phyloP scores from a whole-genome alignment of 2,888 invertebrate genomes.

The Lochmaea crataegi region DNA sequence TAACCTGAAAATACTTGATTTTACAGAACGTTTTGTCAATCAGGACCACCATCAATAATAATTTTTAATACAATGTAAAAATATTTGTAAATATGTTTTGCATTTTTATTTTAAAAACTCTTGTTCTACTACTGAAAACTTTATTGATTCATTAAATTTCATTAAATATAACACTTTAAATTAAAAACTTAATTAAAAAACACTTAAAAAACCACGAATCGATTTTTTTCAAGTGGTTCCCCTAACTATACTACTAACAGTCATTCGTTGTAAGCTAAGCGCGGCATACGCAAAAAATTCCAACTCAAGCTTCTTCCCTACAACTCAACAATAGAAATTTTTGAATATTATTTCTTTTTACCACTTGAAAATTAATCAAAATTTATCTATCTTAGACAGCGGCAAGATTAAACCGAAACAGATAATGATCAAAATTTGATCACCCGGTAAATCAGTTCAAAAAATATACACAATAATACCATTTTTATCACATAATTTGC shows the following conservation, averaged over 20 bases:
- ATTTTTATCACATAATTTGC: neutral
- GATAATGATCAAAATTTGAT: neutral
- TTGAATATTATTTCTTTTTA: no score
- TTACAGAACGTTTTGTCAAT: no score
- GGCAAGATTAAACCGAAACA: no score
- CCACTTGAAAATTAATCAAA: no score
- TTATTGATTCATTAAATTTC: conserved; percentile 16
- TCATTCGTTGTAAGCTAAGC: conserved; percentile 57
- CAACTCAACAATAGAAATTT: neutral
- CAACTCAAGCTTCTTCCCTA: neutral
- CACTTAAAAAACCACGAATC: conserved; percentile 17
- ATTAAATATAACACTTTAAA: conserved; percentile 13
- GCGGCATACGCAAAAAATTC: conserved; percentile 3
- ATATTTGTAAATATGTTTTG: conserved; percentile 10
- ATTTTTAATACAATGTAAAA: no score
- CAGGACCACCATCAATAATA: no score
- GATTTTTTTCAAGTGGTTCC: conserved; percentile 35
- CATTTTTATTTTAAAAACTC: conserved; percentile 1
- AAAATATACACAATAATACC: neutral
- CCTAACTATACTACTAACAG: conserved; percentile 44
- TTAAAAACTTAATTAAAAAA: conserved; percentile 12
- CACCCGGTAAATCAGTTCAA: neutral
- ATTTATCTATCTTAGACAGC: no score
- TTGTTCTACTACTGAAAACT: conserved; percentile 15
- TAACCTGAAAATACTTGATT: no score